phyloP scores from a whole-genome alignment of 2,113 vertebrate species.

The Mesitornis unicolor region DNA sequence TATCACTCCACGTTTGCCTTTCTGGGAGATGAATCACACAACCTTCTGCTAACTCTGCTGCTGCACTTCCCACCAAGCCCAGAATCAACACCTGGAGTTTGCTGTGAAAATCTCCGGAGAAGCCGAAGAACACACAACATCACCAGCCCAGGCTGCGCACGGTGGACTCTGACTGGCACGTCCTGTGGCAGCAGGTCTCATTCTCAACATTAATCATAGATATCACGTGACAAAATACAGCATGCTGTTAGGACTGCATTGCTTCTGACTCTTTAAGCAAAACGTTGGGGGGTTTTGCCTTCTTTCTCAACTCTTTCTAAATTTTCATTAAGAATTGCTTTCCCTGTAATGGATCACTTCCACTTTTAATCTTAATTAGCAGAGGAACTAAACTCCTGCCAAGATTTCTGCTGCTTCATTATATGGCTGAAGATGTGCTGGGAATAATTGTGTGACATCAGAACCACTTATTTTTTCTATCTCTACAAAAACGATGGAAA shows the following conservation, averaged over 20 bases:
- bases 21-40: not conserved
- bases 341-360: not conserved
- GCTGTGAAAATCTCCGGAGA: not conserved
- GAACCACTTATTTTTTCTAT: not conserved
- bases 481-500: not conserved
- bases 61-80: not conserved
- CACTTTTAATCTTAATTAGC: constrained; percentile 21
- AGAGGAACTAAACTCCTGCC: not conserved
- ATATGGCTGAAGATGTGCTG: not conserved
- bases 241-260: fast-evolving
- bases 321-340: not conserved
- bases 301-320: not conserved
- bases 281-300: fast-evolving
- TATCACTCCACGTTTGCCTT: not conserved
- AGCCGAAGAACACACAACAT: not conserved
- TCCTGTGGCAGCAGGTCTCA: not conserved
- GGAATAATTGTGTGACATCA: not conserved
- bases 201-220: not conserved
- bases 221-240: fast-evolving
- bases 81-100: not conserved
- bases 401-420: not conserved
- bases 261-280: not conserved
- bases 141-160: not conserved
- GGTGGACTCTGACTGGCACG: not conserved
- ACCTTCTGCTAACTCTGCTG: not conserved